These are phyloP conservation scores for Mystacornis crossleyi DNA, from an alignment of 2,113 vertebrate genomes.

Conservation along the genomic window DNA sequence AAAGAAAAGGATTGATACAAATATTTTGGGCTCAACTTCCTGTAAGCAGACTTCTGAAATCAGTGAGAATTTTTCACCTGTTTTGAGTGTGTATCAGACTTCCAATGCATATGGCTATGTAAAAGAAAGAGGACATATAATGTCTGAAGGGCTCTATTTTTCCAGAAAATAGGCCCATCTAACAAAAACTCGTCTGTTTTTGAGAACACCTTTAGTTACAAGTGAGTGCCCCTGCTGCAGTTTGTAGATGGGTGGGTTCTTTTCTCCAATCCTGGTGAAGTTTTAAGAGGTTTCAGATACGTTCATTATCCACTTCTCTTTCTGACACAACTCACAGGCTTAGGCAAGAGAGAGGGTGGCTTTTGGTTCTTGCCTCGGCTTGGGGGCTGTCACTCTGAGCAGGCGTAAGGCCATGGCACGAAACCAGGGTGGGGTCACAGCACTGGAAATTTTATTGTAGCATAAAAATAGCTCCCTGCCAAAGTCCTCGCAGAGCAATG, in stretches of 20 bases:
- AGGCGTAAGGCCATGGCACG: rapidly evolving
- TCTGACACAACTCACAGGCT: not conserved
- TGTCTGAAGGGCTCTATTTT: not conserved
- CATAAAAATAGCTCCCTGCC: not conserved
- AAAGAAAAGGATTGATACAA: not conserved
- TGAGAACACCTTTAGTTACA: not conserved
- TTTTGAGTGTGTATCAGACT: not conserved
- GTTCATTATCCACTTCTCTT: not conserved
- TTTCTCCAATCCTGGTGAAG: not conserved
- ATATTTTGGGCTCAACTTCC: not conserved
- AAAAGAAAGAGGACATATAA: not conserved
- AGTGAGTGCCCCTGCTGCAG: not conserved
- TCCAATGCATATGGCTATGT: not conserved
- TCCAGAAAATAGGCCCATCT: not conserved
- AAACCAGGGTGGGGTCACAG: not conserved
- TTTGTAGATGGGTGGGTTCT: not conserved
- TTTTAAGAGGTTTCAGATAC: not conserved
- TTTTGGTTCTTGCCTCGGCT: not conserved
- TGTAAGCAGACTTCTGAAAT: not conserved
- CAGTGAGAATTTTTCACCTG: not conserved
- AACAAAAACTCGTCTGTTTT: not conserved
- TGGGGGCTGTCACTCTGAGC: not conserved
- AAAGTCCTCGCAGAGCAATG: not conserved
- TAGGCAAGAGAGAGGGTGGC: not conserved
- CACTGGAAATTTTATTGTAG: not conserved